Percentiles rank a stretch among this genome's conserved stretches.
phyloP scores from a whole-genome alignment of 2,888 invertebrate genomes.

The Colostygia pectinataria region DNA sequence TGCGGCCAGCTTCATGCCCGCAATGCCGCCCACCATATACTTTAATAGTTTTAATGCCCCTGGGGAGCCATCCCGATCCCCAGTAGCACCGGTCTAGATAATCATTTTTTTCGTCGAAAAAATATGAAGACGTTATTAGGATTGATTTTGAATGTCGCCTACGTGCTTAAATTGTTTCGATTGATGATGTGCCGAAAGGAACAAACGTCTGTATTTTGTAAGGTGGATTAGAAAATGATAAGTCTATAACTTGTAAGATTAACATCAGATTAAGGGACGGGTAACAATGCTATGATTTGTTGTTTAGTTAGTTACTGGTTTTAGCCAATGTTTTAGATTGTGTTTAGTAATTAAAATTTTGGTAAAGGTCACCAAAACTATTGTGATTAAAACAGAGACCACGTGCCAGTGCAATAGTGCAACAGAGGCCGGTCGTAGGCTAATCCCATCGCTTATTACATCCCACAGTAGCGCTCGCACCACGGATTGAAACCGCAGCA shows the following conservation, averaged over 20 bases:
- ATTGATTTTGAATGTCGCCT: slow-evolving; percentile 15
- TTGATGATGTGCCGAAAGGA: slow-evolving; percentile 20
- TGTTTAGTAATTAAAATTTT: too few species aligned
- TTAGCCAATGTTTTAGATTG: too few species aligned
- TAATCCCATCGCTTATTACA: slow-evolving; percentile 76
- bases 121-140: slow-evolving; percentile 33
- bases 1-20: slow-evolving; percentile 71
- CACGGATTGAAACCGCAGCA: slow-evolving; percentile 72
- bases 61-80: slow-evolving; percentile 43
- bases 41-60: slow-evolving; percentile 76
- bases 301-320: too few species aligned
- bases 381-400: slow-evolving; percentile 27
- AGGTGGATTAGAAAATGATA: slow-evolving; percentile 7
- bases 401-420: slow-evolving; percentile 23
- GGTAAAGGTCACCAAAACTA: slow-evolving; percentile 16
- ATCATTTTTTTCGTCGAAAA: slow-evolving; percentile 25
- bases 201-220: slow-evolving; percentile 1
- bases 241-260: too few species aligned
- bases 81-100: slow-evolving; percentile 45
- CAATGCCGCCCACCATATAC: slow-evolving; percentile 62
- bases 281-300: too few species aligned
- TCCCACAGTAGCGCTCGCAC: slow-evolving; percentile 73
- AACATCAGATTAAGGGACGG: too few species aligned
- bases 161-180: slow-evolving; percentile 10
- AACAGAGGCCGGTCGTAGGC: slow-evolving; percentile 41